Evolutionary conservation across 2,888 invertebrate genomes (phyloP).

Genomic region (Diadegma fenestrale): DNA sequence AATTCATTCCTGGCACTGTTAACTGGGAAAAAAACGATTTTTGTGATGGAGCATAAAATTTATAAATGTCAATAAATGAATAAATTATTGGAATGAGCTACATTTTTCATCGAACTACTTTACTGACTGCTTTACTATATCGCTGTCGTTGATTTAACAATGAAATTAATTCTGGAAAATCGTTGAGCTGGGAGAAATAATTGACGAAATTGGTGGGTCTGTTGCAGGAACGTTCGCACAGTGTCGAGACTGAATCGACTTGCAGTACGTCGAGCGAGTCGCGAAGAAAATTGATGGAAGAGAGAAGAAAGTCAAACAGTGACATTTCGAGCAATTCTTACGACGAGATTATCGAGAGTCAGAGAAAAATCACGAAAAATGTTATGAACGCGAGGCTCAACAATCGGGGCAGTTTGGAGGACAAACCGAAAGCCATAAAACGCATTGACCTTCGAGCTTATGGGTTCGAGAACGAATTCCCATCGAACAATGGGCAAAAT

Average conservation of each 20-base stretch:
- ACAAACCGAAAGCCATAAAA: constrained; percentile 73
- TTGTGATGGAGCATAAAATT: not conserved
- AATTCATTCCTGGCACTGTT: not conserved
- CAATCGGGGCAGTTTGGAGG: constrained; percentile 75
- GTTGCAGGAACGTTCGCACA: constrained; percentile 76
- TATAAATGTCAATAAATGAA: not conserved
- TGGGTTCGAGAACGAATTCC: constrained; percentile 79
- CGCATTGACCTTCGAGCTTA: constrained; percentile 80
- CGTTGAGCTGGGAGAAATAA: not conserved
- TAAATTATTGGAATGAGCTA: not conserved
- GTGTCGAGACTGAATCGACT: constrained; percentile 61
- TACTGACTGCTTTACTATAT: constrained; percentile 36
- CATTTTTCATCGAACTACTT: not conserved
- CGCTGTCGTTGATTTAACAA: constrained; percentile 35
- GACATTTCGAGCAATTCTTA: constrained; percentile 43
- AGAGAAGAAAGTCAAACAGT: constrained; percentile 68
- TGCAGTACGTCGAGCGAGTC: constrained; percentile 63
- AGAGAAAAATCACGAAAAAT: constrained; percentile 76
- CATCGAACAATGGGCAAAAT: constrained; percentile 56
- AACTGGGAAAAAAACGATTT: not conserved
- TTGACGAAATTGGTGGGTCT: constrained; percentile 65
- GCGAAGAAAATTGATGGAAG: constrained; percentile 68
- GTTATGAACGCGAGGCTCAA: constrained; percentile 80
- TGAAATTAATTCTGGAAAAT: not conserved
- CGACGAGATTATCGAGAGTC: constrained; percentile 63